Base-by-base conservation (phyloP, 2,888 invertebrate genomes). In the Apodemia mormo region DNA sequence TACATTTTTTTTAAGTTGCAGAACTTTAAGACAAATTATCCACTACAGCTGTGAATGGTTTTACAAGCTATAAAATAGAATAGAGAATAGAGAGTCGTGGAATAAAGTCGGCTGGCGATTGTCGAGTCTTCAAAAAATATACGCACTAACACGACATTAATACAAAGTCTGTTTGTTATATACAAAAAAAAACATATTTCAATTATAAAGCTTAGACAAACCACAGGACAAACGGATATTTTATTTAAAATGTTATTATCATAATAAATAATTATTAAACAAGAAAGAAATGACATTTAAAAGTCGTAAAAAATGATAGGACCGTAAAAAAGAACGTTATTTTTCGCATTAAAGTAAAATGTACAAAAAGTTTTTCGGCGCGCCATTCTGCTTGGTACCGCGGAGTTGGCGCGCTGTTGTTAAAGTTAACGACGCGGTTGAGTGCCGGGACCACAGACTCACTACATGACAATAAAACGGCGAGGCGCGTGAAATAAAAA, bases 381-480 rank as follows among this genome's bases (percentile, higher is more conserved):
- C 61, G 37, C 61, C 61, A 64, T 64, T 33, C 37, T 64, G 61
- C 61, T 14, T 64, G 61, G 61, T 64, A 14, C 61, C 61, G 61
- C 33, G 33, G 58, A 61, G 30, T 14, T 29, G 58, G 61, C 61
- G 30, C 33, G 33, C 61, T 61, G 58, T 30, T 58, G 58, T 64
- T 64, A 61, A 61, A 61, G 58, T 61, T 64, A 64, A 64, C 61
- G 61, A 64, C 33, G 61, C 33, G 61, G 61, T 37, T 37, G 61
- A 64, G 37, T 37, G 33, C 30, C 8, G 30, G 10, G n/a, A 64
- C 37, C 61, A 64, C 61, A 64, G 61, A 37, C 37, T 33, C 61
- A 64, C 12, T 64, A 64, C 37, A 33, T 64, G 14, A 61, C 30
- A 61, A 33, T 61, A 61, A 61, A 61, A 61, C 12, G 61, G 61